phyloP scores from a whole-genome alignment of 2,797 vertebrate genomes.

The Pelobates cultripes region DNA sequence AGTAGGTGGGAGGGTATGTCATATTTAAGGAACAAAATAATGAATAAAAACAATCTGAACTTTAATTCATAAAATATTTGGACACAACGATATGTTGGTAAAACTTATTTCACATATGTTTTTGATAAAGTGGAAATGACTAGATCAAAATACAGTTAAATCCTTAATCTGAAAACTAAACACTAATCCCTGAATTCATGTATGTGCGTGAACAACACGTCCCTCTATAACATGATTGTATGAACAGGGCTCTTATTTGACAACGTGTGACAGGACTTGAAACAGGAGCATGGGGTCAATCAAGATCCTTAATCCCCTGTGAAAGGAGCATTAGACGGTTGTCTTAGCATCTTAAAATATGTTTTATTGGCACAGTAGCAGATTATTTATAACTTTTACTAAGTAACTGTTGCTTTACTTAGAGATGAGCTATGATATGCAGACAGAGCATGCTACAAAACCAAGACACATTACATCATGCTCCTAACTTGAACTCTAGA shows the following conservation, averaged over 20 bases:
- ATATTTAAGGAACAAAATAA: background rate
- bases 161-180: background rate
- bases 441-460: conserved; percentile 28
- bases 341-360: conserved; percentile 34
- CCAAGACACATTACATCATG: conserved; percentile 44
- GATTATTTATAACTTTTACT: conserved; percentile 47
- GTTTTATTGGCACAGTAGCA: conserved; percentile 36
- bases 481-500: conserved; percentile 31
- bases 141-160: background rate
- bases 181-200: background rate
- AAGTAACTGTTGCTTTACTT: conserved; percentile 47
- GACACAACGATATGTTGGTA: background rate
- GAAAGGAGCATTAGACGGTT: conserved; percentile 12
- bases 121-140: background rate
- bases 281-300: conserved; percentile 1
- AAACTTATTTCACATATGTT: background rate
- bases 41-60: background rate
- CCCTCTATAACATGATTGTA: conserved; percentile 3
- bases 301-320: conserved; percentile 32
- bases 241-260: conserved; percentile 19
- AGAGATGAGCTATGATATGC: conserved; percentile 44
- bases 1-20: no score
- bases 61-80: background rate
- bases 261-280: background rate
- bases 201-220: conserved; percentile 21